phyloP scores from a whole-genome alignment of 1,140 invertebrate species.

The Theocolax elegans region DNA sequence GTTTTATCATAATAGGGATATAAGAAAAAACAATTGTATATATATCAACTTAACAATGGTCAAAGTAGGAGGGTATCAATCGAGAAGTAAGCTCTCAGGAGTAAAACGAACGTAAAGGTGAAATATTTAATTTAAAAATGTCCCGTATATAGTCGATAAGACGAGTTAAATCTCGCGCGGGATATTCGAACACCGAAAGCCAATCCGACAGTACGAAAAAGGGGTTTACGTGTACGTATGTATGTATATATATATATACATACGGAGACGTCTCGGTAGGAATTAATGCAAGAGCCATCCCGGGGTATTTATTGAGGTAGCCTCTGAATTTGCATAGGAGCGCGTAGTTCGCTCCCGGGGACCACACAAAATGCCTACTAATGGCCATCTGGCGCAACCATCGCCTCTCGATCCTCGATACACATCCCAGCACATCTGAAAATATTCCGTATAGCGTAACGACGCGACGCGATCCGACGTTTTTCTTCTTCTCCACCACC shows the following conservation, averaged over 20 bases:
- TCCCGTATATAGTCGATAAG: no score
- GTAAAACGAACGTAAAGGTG: no score
- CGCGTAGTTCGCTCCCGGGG: conserved; percentile 53
- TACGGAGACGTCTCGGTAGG: no score
- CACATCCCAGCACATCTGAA: conserved; percentile 1
- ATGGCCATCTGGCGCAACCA: conserved; percentile 56
- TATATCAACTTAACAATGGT: no score
- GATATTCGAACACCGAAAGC: not conserved
- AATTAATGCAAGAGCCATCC: conserved; percentile 58
- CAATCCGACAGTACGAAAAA: not conserved
- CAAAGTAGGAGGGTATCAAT: no score
- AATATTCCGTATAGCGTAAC: not conserved
- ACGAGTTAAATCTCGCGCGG: no score
- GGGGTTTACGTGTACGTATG: not conserved
- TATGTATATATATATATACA: not conserved
- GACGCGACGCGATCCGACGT: conserved; percentile 7
- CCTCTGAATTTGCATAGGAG: conserved; percentile 64
- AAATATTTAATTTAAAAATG: no score
- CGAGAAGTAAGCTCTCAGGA: no score
- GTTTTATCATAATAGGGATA: no score
- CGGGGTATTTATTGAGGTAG: conserved; percentile 63
- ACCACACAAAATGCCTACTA: conserved; percentile 68
- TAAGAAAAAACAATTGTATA: no score
- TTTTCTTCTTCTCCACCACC: conserved; percentile 28
- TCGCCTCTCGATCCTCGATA: conserved; percentile 36